These are phyloP conservation scores for Echiichthys vipera DNA, from an alignment of 2,797 vertebrate genomes.

Conservation along the genomic window DNA sequence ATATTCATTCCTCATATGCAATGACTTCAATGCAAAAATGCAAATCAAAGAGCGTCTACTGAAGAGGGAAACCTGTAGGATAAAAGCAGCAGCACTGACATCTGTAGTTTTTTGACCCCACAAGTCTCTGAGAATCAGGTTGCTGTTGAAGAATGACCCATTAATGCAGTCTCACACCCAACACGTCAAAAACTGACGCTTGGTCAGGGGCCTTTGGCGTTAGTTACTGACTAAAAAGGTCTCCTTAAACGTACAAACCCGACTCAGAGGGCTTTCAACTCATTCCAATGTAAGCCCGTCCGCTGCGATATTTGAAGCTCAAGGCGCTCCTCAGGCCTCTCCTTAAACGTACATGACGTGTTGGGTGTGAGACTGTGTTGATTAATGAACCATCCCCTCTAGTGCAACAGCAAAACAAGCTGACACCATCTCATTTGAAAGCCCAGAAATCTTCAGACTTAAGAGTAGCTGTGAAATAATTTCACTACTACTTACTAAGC, in stretches of 20 bases:
- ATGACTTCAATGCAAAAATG: background rate
- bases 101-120: conserved; percentile 30
- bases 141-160: conserved; percentile 65
- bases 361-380: no score
- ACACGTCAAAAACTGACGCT: no score
- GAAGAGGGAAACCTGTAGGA: background rate
- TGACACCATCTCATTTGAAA: conserved; percentile 48
- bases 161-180: no score
- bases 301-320: no score
- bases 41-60: background rate
- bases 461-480: conserved; percentile 13
- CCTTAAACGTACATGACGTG: no score
- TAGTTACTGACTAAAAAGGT: no score
- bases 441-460: conserved; percentile 13
- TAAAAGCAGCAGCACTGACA: conserved; percentile 25
- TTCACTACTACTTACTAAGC: conserved; percentile 30
- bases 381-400: conserved; percentile 61
- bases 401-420: conserved; percentile 33
- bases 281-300: no score
- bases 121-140: conserved; percentile 34
- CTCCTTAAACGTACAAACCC: no score
- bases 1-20: background rate
- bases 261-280: no score
- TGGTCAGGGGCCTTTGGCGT: no score
- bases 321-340: no score